Evolutionary conservation across 2,888 invertebrate genomes (phyloP), one percentile per base, ranked within the genome.

Genomic region (Limulus polyphemus): DNA sequence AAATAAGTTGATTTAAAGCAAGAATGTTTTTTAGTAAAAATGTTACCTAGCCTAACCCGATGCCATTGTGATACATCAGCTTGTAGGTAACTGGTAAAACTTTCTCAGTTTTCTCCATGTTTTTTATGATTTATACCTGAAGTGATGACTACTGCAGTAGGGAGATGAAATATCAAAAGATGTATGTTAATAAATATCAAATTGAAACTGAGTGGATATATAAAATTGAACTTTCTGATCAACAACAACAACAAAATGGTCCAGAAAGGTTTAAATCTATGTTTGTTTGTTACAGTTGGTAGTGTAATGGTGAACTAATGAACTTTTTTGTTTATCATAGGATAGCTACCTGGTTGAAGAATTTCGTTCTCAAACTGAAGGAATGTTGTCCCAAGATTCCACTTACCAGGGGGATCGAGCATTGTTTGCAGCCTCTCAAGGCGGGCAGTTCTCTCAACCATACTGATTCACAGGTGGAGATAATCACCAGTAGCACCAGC

Each of bases 341-440:
- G 90, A 91, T 77, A 88, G 88, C 64, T 84, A 86, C 75, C 83
- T 88, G 77, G 84, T 86, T 59, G 83, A 83, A 50, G 90, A 90
- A 77, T 88, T 88, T 77, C 88, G 88, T 74, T 93, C 93, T 59
- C 94, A 95, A 80, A 90, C 92, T 81, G 95, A 95, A 77, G 92
- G 90, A 61, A 83, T 95, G 73, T 81, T 95, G 72, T 95, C 94
- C 58, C 95, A 95, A 80, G 94, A 91, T 78, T 88, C 88, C 56
- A 86, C 86, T 69, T 89, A 88, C 79, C 88, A 88, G 78, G 88
- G 81, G 55, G 81, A 80, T 71, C 74, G 80, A 62, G 75, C 71
- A 46, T 73, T 70, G 57, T 72, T 72, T 68, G 70, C 71, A 55
- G 66, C 71, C 17, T 74, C 77, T 56, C 78, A 78, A 58, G 78